phyloP scores from a whole-genome alignment of 2,888 invertebrate species.

The Trachelus tabidus region DNA sequence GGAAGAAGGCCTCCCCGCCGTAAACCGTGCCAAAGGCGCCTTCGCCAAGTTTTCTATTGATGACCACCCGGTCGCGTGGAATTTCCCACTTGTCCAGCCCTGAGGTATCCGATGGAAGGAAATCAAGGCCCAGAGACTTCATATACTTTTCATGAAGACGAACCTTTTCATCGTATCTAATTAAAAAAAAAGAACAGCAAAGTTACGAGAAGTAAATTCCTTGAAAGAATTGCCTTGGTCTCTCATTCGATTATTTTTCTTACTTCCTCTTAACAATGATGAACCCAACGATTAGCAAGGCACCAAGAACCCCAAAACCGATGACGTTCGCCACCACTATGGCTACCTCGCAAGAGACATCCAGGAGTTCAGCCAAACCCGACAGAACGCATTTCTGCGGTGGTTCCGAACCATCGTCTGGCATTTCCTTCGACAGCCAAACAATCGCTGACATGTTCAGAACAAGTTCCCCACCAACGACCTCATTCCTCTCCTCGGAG shows the following conservation, averaged over 20 bases:
- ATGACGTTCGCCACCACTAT: constrained; percentile 75
- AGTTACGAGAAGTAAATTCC: neutral
- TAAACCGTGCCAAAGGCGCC: constrained; percentile 95
- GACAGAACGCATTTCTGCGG: constrained; percentile 76
- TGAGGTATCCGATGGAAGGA: constrained; percentile 66
- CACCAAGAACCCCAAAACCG: constrained; percentile 70
- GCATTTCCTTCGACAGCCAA: constrained; percentile 74
- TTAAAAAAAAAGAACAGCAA: neutral
- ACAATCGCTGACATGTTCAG: constrained; percentile 70
- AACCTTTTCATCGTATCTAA: constrained; percentile 76
- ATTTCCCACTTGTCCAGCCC: constrained; percentile 90
- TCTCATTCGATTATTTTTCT: constrained; percentile 26
- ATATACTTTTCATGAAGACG: constrained; percentile 75
- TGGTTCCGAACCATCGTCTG: constrained; percentile 76
- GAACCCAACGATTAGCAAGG: constrained; percentile 71
- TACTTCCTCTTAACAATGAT: constrained; percentile 74
- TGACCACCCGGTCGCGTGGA: constrained; percentile 83
- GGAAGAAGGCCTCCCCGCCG: constrained; percentile 86
- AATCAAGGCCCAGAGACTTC: constrained; percentile 76
- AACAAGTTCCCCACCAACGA: constrained; percentile 68
- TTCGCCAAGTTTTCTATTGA: constrained; percentile 86
- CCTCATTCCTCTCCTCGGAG: constrained; percentile 64
- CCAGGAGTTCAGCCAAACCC: constrained; percentile 74
- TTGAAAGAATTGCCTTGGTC: neutral
- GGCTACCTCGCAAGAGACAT: constrained; percentile 80